A percentile compares a stretch with the other conserved stretches of the same genome.
Conservation (phyloP, 2,797 vertebrate genomes). For the Chaetodon trifasciatus region DNA sequence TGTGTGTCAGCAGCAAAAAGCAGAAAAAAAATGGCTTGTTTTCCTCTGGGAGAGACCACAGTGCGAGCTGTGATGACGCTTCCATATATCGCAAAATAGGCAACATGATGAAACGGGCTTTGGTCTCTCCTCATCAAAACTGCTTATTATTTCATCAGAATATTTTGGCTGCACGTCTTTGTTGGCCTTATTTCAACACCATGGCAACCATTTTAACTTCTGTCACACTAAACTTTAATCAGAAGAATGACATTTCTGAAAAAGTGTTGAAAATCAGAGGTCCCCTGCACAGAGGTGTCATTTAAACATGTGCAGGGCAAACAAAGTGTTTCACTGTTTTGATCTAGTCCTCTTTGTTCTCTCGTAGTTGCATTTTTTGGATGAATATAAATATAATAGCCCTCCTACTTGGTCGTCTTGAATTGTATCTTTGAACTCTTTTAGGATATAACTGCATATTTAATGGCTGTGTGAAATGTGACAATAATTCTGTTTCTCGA, state of each 20-base stretch:
- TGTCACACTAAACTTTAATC: constrained; percentile 17
- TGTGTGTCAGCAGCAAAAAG: constrained; percentile 39
- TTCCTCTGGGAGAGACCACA: constrained; percentile 31
- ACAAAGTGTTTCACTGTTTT: not conserved
- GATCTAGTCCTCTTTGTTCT: not conserved
- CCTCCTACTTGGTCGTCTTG: not conserved
- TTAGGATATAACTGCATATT: not conserved
- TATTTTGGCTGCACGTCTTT: constrained; percentile 26
- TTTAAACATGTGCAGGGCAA: not conserved
- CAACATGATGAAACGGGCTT: constrained; percentile 54
- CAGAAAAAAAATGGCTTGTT: not conserved
- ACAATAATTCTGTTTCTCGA: not conserved
- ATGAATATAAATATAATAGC: not conserved
- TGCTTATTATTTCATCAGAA: constrained; percentile 58
- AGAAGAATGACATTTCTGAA: not conserved
- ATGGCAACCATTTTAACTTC: constrained; percentile 20
- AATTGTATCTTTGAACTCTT: not conserved
- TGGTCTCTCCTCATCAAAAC: constrained; percentile 42
- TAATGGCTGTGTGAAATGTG: not conserved
- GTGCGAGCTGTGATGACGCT: constrained; percentile 31
- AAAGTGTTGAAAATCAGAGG: not conserved
- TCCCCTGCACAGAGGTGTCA: not conserved
- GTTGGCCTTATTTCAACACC: constrained; percentile 46
- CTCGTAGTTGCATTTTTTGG: not conserved
- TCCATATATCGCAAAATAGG: constrained; percentile 39